Percentiles rank a stretch among this genome's conserved stretches.
Conservation (phyloP, 2,113 vertebrate species). For the Pelecanoides urinatrix region DNA sequence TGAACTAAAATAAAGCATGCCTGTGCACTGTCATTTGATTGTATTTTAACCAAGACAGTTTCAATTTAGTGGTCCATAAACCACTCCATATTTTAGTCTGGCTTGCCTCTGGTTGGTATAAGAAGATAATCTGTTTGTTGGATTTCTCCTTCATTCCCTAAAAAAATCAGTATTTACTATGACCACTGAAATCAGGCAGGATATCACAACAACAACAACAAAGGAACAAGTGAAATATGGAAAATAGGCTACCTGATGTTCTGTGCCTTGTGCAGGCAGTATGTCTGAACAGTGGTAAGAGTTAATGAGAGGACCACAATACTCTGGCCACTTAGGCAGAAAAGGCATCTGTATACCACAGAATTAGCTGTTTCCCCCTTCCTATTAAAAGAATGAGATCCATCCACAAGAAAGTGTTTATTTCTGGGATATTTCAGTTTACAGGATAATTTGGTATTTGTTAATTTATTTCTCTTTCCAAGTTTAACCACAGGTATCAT, state of each 20-base stretch:
- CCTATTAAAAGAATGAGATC: not conserved
- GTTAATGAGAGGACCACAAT: not conserved
- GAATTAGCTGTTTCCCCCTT: not conserved
- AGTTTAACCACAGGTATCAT: not conserved
- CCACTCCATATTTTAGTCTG: slow-evolving; percentile 29
- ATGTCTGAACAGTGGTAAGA: not conserved
- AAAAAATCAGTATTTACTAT: not conserved
- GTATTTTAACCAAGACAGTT: slow-evolving; percentile 47
- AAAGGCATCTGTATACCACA: not conserved
- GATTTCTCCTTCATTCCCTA: not conserved
- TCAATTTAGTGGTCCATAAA: slow-evolving; percentile 45
- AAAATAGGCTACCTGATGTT: not conserved
- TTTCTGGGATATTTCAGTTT: not conserved
- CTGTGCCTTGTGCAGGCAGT: not conserved
- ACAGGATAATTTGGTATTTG: not conserved
- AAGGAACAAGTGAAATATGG: not conserved
- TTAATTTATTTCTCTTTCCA: not conserved
- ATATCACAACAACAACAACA: not conserved
- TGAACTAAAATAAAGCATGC: slow-evolving; percentile 51
- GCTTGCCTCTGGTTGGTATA: not conserved
- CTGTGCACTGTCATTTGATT: slow-evolving; percentile 35
- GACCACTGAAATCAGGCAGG: not conserved
- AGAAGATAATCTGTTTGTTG: not conserved
- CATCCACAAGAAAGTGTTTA: not conserved
- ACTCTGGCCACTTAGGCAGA: not conserved